phyloP scores from a whole-genome alignment of 35 echinoderm and acorn worm genomes.

The Strongylocentrotus purpuratus region DNA sequence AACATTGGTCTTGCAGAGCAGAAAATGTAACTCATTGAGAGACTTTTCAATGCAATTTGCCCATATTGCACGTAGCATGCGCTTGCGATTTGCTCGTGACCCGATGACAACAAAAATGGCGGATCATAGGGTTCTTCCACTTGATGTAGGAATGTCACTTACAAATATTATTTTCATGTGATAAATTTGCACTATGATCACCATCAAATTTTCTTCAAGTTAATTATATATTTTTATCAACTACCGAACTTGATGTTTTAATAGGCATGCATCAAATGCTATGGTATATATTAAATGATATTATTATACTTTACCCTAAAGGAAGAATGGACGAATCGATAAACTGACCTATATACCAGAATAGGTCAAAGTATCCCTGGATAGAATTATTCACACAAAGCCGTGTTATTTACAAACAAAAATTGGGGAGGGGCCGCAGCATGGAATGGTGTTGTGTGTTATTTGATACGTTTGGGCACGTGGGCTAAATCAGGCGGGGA shows the following conservation, averaged over 20 bases:
- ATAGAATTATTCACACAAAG: conserved; percentile 9
- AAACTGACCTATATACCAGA: conserved; percentile 17
- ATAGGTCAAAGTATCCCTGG: conserved; percentile 7
- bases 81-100: not conserved
- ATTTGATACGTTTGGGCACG: conserved; percentile 8
- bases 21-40: not conserved
- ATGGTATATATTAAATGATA: not conserved
- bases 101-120: conserved; percentile 16
- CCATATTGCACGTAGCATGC: conserved; percentile 15
- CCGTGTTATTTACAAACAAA: not conserved
- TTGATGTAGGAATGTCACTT: not conserved
- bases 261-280: too few species aligned
- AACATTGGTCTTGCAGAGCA: not conserved
- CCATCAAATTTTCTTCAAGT: too few species aligned
- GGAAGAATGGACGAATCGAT: not conserved
- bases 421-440: conserved; percentile 4
- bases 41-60: not conserved
- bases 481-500: not conserved
- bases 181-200: not conserved
- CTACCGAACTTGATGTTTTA: too few species aligned
- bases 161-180: not conserved
- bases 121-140: not conserved
- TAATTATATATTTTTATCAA: too few species aligned
- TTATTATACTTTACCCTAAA: not conserved
- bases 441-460: not conserved